Evolutionary conservation across 2,888 invertebrate species (phyloP).

Genomic region (Diachrysia chrysitis): DNA sequence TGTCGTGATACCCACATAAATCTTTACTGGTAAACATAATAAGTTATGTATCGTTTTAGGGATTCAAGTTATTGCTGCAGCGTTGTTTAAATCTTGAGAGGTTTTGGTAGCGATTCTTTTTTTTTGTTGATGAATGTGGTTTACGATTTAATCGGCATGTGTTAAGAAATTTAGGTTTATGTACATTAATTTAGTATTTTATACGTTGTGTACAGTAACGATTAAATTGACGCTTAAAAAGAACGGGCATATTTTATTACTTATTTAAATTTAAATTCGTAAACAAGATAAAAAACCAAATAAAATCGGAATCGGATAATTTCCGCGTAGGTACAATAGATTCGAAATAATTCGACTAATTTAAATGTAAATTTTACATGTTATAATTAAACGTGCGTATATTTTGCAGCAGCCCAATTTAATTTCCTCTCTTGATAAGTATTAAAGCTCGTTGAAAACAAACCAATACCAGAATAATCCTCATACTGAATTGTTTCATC

Average conservation of each 20-base stretch:
- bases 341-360: background rate
- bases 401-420: background rate
- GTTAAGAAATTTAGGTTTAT: background rate
- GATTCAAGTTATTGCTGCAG: constrained; percentile 26
- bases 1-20: constrained; percentile 52
- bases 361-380: background rate
- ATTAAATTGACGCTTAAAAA: too few relatives aligned
- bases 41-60: constrained; percentile 51
- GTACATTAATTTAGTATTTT: background rate
- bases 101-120: constrained; percentile 29
- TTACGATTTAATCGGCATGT: background rate
- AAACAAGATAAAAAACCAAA: background rate
- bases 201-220: too few relatives aligned
- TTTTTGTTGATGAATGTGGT: constrained; percentile 9
- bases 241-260: background rate
- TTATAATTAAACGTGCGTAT: background rate
- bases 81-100: constrained; percentile 39
- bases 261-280: background rate
- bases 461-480: constrained; percentile 28
- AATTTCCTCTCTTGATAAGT: background rate
- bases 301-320: background rate
- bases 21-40: constrained; percentile 58
- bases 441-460: background rate
- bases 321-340: background rate
- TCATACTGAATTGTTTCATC: constrained; percentile 64